Evolutionary conservation across 2,797 vertebrate species (phyloP).

Genomic region (Furcifer pardalis): DNA sequence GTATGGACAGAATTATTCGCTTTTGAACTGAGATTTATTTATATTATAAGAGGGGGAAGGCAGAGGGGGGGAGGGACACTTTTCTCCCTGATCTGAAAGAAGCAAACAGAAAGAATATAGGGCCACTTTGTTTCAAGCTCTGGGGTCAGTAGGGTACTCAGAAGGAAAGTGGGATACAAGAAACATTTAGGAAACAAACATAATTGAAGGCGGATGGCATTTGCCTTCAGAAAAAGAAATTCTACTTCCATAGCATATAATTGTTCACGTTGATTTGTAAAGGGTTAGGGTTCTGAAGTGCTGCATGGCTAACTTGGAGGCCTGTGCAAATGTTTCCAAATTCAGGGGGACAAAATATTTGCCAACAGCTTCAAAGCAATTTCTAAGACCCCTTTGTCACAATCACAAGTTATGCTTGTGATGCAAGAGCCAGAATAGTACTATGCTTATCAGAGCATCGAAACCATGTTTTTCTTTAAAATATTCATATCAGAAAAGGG

Average conservation of each 20-base stretch:
- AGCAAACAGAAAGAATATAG: conserved; percentile 66
- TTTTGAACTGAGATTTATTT: conserved; percentile 72
- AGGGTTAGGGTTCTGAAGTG: conserved; percentile 33
- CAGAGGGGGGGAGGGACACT: neutral
- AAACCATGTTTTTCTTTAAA: neutral
- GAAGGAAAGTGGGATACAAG: conserved; percentile 58
- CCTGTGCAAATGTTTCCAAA: neutral
- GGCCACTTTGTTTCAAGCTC: conserved; percentile 68
- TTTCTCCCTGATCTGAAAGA: conserved; percentile 53
- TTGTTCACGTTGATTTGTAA: conserved; percentile 31
- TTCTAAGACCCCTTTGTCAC: too few relatives aligned
- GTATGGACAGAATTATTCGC: conserved; percentile 79
- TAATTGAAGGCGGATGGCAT: conserved; percentile 69
- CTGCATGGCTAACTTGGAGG: conserved; percentile 54
- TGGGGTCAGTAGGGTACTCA: conserved; percentile 71
- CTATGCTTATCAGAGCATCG: neutral
- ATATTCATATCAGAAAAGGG: neutral
- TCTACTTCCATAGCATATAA: conserved; percentile 61
- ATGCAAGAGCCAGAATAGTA: neutral
- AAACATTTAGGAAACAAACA: conserved; percentile 66
- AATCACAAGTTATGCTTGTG: neutral
- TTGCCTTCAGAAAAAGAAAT: conserved; percentile 66
- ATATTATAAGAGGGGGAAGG: conserved; percentile 39
- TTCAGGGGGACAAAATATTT: neutral
- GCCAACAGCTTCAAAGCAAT: neutral